phyloP scores from a whole-genome alignment of 2,113 vertebrate genomes.

The Silurus meridionalis region DNA sequence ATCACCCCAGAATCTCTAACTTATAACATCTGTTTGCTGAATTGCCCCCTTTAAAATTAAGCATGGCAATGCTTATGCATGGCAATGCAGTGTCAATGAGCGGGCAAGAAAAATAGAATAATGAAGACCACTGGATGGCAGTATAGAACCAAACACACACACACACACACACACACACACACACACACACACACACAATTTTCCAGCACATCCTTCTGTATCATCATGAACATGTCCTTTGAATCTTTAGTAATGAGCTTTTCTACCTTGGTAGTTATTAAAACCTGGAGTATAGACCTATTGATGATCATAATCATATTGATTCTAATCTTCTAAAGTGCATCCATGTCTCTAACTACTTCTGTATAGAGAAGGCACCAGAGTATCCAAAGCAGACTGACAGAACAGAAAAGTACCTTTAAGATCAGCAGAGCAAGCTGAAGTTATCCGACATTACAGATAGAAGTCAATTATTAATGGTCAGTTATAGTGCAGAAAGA shows the following conservation, averaged over 20 bases:
- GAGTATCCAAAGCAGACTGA: background rate
- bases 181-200: too few relatives aligned
- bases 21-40: background rate
- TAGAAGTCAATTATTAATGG: background rate
- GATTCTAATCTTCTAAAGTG: background rate
- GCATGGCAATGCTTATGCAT: too few relatives aligned
- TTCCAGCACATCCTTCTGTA: background rate
- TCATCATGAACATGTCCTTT: background rate
- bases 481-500: background rate
- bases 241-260: background rate
- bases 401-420: background rate
- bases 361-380: background rate
- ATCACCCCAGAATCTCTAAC: background rate
- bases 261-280: background rate
- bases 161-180: too few relatives aligned
- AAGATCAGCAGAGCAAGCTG: background rate
- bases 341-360: background rate
- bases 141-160: background rate
- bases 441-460: background rate
- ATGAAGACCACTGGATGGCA: conserved; percentile 35
- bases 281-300: background rate
- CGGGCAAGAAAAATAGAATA: background rate
- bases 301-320: background rate
- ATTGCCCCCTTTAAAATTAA: background rate
- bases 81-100: background rate